Conservation (phyloP, 2,797 vertebrate genomes). For the Anableps anableps region DNA sequence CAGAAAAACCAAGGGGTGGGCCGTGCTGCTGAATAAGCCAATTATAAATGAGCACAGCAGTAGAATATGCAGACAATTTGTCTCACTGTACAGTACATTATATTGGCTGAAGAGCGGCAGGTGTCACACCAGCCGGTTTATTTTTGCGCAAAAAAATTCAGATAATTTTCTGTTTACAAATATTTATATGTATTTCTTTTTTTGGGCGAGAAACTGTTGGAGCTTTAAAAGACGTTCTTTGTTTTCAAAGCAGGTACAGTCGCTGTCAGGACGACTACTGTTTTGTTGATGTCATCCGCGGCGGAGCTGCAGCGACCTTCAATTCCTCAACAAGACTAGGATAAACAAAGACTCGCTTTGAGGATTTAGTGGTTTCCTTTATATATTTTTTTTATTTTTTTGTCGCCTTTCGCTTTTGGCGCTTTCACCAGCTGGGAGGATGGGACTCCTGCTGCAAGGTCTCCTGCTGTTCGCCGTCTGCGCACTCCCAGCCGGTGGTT, state of each 20-base stretch:
- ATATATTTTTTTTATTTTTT: background rate
- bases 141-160: conserved; percentile 1
- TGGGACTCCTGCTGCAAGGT: conserved; percentile 67
- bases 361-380: background rate
- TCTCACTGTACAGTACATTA: conserved; percentile 40
- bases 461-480: conserved; percentile 58
- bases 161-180: background rate
- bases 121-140: background rate
- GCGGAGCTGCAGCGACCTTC: conserved; percentile 72
- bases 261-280: conserved; percentile 70
- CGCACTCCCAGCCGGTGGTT: conserved; percentile 52
- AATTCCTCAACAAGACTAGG: conserved; percentile 54
- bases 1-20: conserved; percentile 21
- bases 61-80: conserved; percentile 46
- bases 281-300: conserved; percentile 78
- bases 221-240: conserved; percentile 17
- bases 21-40: conserved; percentile 48
- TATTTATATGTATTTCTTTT: background rate
- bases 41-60: conserved; percentile 60
- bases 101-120: conserved; percentile 38
- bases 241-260: conserved; percentile 53
- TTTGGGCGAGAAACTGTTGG: background rate
- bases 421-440: conserved; percentile 46
- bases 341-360: conserved; percentile 59
- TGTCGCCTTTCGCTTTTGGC: background rate